phyloP scores from a whole-genome alignment of 2,888 invertebrate genomes.

The Dendrolimus houi region DNA sequence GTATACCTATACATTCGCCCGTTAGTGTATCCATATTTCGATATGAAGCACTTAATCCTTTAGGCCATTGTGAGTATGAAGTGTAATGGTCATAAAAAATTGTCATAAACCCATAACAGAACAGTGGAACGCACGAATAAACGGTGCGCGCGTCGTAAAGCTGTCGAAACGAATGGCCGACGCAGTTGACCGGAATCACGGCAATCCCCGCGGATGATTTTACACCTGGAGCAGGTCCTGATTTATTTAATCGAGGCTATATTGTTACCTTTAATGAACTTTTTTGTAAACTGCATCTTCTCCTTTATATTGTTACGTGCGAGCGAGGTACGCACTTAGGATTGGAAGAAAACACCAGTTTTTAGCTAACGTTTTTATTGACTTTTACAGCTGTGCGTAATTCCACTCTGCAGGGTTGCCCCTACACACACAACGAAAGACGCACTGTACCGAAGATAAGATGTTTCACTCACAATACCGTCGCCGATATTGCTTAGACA shows the following conservation, averaged over 20 bases:
- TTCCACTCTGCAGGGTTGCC: too few species aligned
- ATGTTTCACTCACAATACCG: too few species aligned
- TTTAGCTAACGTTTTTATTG: too few species aligned
- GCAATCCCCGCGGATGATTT: constrained; percentile 4
- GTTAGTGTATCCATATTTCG: constrained; percentile 25
- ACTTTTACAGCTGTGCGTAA: too few species aligned
- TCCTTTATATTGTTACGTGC: too few species aligned
- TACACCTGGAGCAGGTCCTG: constrained; percentile 2
- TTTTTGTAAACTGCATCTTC: too few species aligned
- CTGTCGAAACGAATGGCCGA: constrained; percentile 55
- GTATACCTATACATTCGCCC: constrained; percentile 5
- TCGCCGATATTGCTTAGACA: too few species aligned
- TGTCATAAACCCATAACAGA: constrained; percentile 58
- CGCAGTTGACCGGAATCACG: constrained; percentile 30
- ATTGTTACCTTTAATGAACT: too few species aligned
- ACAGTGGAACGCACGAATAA: constrained; percentile 52
- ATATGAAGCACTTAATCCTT: constrained; percentile 41
- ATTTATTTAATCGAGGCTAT: neutral
- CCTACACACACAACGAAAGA: too few species aligned
- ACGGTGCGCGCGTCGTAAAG: constrained; percentile 52
- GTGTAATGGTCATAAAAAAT: constrained; percentile 60
- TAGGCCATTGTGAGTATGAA: constrained; percentile 58
- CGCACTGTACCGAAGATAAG: too few species aligned
- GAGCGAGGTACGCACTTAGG: too few species aligned
- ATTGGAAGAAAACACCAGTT: too few species aligned